These are phyloP conservation scores for Anoplopoma fimbria DNA, from an alignment of 2,113 vertebrate genomes.

Conservation along the genomic window DNA sequence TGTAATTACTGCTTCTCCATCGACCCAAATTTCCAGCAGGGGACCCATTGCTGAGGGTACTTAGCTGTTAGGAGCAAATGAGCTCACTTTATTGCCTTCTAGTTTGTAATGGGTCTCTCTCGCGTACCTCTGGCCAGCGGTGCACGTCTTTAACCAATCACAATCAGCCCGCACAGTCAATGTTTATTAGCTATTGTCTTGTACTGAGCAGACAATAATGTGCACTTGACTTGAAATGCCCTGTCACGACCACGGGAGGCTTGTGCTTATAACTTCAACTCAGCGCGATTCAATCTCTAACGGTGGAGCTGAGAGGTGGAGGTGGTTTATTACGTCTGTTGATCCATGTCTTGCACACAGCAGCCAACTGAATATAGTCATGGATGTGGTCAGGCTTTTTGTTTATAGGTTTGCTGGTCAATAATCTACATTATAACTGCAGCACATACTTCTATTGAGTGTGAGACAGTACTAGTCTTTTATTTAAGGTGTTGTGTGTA, in stretches of 20 bases:
- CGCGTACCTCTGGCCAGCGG: constrained; percentile 57
- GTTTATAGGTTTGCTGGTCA: background rate
- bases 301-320: constrained; percentile 26
- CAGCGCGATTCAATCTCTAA: background rate
- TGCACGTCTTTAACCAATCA: constrained; percentile 71
- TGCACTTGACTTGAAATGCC: constrained; percentile 57
- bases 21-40: constrained; percentile 73
- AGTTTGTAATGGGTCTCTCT: constrained; percentile 73
- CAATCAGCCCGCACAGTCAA: constrained; percentile 51
- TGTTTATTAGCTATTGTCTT: constrained; percentile 73
- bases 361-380: background rate
- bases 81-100: constrained; percentile 79
- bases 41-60: constrained; percentile 77
- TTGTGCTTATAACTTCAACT: constrained; percentile 31
- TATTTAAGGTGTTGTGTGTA: background rate
- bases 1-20: constrained; percentile 81
- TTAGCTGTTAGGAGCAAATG: constrained; percentile 75
- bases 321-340: constrained; percentile 27
- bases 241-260: constrained; percentile 50
- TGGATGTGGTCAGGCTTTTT: background rate
- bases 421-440: background rate
- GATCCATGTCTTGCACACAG: constrained; percentile 16
- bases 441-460: background rate
- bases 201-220: constrained; percentile 56
- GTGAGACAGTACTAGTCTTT: background rate